These are phyloP conservation scores for Rhinichthys osculus DNA, from an alignment of 2,797 vertebrate species.

Conservation along the genomic window DNA sequence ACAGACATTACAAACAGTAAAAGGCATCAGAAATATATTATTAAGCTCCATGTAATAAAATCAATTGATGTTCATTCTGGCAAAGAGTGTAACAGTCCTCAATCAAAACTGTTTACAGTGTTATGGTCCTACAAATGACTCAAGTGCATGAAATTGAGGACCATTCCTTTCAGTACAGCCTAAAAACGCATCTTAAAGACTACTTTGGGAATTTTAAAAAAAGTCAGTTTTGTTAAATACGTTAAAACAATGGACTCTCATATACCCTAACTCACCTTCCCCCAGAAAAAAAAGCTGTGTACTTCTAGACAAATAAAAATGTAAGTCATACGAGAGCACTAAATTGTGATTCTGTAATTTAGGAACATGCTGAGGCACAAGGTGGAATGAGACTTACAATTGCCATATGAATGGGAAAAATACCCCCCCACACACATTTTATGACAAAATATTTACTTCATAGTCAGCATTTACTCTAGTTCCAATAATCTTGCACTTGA, in stretches of 20 bases:
- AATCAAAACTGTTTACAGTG: slow-evolving; percentile 53
- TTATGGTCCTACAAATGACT: slow-evolving; percentile 48
- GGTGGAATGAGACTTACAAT: slow-evolving; percentile 14
- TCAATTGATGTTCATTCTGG: slow-evolving; percentile 41
- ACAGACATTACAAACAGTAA: slow-evolving; percentile 45
- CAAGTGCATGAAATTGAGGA: slow-evolving; percentile 16
- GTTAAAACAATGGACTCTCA: not conserved
- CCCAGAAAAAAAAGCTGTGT: not conserved
- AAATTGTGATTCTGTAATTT: not conserved
- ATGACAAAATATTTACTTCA: not conserved
- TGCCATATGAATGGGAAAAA: slow-evolving; percentile 1
- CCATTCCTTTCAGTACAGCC: not conserved
- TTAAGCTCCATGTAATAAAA: slow-evolving; percentile 43
- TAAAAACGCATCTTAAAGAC: not conserved
- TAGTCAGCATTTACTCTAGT: not conserved
- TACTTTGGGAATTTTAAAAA: not conserved
- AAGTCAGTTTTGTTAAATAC: slow-evolving; percentile 5
- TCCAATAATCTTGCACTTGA: not conserved
- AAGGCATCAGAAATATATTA: slow-evolving; percentile 38
- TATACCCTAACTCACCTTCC: not conserved
- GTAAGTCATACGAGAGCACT: not conserved
- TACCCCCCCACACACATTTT: not conserved
- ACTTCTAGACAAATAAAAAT: not conserved
- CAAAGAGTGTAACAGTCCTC: slow-evolving; percentile 46
- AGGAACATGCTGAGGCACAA: slow-evolving; percentile 28